phyloP scores from a whole-genome alignment of 2,797 vertebrate genomes.

The Neoniphon sammara region DNA sequence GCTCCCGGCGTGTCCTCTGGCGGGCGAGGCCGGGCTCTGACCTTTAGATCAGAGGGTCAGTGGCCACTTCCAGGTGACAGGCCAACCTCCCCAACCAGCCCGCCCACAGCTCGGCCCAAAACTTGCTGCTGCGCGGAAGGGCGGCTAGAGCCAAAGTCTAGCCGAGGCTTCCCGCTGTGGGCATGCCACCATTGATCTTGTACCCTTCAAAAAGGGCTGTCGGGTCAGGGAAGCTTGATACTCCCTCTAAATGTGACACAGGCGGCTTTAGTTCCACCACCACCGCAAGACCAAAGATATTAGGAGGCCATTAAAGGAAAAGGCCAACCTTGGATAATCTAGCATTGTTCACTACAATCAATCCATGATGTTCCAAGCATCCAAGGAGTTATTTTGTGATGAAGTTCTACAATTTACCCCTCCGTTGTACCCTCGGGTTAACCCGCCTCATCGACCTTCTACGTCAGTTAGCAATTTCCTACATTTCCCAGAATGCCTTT shows the following conservation, averaged over 20 bases:
- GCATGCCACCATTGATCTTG: conserved; percentile 47
- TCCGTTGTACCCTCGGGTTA: too few species aligned
- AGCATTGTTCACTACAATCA: too few species aligned
- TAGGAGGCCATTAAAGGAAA: too few species aligned
- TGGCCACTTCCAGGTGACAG: conserved; percentile 57
- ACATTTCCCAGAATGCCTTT: neutral
- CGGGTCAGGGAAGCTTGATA: neutral
- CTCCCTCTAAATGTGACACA: neutral
- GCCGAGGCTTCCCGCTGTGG: conserved; percentile 22
- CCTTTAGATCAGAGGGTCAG: conserved; percentile 76
- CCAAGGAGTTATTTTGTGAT: too few species aligned
- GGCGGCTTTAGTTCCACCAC: neutral
- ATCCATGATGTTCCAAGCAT: too few species aligned
- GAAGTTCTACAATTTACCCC: too few species aligned
- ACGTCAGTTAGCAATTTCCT: neutral
- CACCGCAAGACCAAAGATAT: neutral
- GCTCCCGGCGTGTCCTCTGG: conserved; percentile 52
- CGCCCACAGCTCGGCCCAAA: conserved; percentile 20
- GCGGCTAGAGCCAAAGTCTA: conserved; percentile 25
- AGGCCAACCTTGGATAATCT: too few species aligned
- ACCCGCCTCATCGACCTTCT: too few species aligned
- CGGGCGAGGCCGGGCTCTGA: conserved; percentile 37
- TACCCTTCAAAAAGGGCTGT: conserved; percentile 54
- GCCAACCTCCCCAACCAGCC: conserved; percentile 22
- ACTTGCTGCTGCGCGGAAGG: neutral